Evolutionary conservation across 2,888 invertebrate genomes (phyloP).

Genomic region (Acleris holmiana): DNA sequence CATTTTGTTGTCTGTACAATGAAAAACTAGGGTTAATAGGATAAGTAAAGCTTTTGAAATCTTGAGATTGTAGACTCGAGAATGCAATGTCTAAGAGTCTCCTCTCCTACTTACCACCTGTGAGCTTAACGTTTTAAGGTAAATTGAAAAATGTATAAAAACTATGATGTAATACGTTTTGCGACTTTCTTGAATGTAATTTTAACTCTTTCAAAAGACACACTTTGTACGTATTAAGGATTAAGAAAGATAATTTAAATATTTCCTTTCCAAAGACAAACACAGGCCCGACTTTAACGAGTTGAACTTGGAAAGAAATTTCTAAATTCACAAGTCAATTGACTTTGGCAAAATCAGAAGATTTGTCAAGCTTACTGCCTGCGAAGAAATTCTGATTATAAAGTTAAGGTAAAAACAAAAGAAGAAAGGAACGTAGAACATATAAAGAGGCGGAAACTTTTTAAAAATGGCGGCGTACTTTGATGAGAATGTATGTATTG

Average conservation of each 20-base stretch:
- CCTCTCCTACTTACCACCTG: no score
- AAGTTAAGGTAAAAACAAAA: slow-evolving; percentile 20
- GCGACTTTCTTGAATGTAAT: neutral
- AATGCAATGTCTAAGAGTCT: no score
- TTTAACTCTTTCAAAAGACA: slow-evolving; percentile 2
- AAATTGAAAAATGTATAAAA: no score
- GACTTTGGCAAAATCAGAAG: slow-evolving; percentile 36
- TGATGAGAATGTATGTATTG: slow-evolving; percentile 4
- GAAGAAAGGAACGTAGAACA: neutral
- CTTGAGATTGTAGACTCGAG: no score
- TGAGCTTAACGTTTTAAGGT: no score
- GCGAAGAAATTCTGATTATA: slow-evolving; percentile 20
- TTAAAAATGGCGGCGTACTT: neutral
- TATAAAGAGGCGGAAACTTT: slow-evolving; percentile 1
- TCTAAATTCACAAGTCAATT: slow-evolving; percentile 48
- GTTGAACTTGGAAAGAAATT: slow-evolving; percentile 46
- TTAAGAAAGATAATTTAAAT: slow-evolving; percentile 50
- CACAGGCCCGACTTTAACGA: slow-evolving; percentile 45
- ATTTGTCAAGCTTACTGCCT: slow-evolving; percentile 30
- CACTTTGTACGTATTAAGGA: slow-evolving; percentile 41
- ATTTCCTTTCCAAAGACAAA: slow-evolving; percentile 52
- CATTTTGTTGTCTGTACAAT: no score
- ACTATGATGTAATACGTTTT: no score
- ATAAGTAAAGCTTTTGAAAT: no score
- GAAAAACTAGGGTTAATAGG: no score